Conservation (phyloP, 2,797 vertebrate species). For the Muraenolepis orangiensis region DNA sequence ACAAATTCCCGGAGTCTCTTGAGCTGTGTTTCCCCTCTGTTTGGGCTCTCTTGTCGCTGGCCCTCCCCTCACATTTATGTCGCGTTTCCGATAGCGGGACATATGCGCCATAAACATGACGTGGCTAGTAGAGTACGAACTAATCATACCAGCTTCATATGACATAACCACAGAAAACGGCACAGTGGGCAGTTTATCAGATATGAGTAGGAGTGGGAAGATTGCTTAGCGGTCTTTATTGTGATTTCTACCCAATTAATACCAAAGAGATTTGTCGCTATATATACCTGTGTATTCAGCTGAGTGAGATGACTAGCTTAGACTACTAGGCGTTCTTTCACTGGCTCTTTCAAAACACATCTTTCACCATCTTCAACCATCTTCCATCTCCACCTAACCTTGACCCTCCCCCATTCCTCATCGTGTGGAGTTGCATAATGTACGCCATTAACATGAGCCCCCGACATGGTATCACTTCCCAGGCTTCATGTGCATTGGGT, state of each 20-base stretch:
- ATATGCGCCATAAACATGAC: no score
- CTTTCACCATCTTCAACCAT: no score
- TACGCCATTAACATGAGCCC: neutral
- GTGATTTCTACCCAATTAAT: neutral
- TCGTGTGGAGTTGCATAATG: neutral
- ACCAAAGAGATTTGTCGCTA: no score
- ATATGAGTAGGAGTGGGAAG: neutral
- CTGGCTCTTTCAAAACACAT: neutral
- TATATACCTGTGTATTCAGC: neutral
- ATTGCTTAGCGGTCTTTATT: neutral
- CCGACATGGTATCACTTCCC: neutral
- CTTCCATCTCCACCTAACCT: neutral
- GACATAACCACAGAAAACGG: neutral
- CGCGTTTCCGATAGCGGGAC: slow-evolving; percentile 54
- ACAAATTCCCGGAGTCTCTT: slow-evolving; percentile 49
- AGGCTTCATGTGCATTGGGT: neutral
- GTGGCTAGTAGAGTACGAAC: slow-evolving; percentile 12
- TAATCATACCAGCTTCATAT: neutral
- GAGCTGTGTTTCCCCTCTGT: slow-evolving; percentile 26
- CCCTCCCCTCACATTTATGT: slow-evolving; percentile 37
- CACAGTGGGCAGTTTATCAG: neutral
- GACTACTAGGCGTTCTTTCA: neutral
- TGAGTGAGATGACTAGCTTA: neutral
- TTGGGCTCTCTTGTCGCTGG: slow-evolving; percentile 38
- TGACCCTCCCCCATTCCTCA: neutral